Evolutionary conservation across 2,888 invertebrate genomes (phyloP).

Genomic region (Polydrusus pterygomalis): DNA sequence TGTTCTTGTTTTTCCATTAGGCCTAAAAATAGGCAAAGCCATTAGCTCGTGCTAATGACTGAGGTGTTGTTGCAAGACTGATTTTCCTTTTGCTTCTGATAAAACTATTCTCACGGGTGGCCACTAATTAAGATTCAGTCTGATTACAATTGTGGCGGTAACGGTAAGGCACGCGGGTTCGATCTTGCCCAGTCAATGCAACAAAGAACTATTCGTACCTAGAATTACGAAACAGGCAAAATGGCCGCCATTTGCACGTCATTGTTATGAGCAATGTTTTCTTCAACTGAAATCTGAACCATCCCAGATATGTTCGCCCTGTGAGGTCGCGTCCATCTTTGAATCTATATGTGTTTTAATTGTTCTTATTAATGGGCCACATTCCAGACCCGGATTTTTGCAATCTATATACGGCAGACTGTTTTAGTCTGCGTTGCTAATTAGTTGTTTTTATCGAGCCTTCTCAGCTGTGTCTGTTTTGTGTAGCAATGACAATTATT

Average conservation of each 20-base stretch:
- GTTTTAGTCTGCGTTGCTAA: slow-evolving; percentile 55
- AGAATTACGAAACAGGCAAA: slow-evolving; percentile 69
- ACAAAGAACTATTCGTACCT: slow-evolving; percentile 67
- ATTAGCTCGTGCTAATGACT: slow-evolving; percentile 72
- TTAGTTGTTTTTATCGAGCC: slow-evolving; percentile 58
- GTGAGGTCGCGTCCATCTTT: slow-evolving; percentile 69
- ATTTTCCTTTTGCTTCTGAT: slow-evolving; percentile 67
- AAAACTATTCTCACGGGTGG: slow-evolving; percentile 72
- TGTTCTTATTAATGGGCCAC: slow-evolving; percentile 66
- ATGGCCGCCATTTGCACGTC: slow-evolving; percentile 69
- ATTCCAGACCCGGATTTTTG: slow-evolving; percentile 66
- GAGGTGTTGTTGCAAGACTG: slow-evolving; percentile 70
- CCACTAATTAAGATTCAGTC: slow-evolving; percentile 74
- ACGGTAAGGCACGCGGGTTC: slow-evolving; percentile 71
- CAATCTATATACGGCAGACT: slow-evolving; percentile 62
- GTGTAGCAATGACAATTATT: slow-evolving; percentile 56
- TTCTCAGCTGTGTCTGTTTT: slow-evolving; percentile 39
- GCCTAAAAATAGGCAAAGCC: slow-evolving; percentile 68
- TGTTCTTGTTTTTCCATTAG: slow-evolving; percentile 31
- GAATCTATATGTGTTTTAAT: slow-evolving; percentile 66
- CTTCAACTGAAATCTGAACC: slow-evolving; percentile 71
- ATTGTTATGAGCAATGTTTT: slow-evolving; percentile 70
- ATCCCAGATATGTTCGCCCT: slow-evolving; percentile 70
- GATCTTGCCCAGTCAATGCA: slow-evolving; percentile 64
- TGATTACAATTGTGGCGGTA: slow-evolving; percentile 73